phyloP scores from a whole-genome alignment of 2,888 invertebrate genomes.

The Silvanus unidentatus region DNA sequence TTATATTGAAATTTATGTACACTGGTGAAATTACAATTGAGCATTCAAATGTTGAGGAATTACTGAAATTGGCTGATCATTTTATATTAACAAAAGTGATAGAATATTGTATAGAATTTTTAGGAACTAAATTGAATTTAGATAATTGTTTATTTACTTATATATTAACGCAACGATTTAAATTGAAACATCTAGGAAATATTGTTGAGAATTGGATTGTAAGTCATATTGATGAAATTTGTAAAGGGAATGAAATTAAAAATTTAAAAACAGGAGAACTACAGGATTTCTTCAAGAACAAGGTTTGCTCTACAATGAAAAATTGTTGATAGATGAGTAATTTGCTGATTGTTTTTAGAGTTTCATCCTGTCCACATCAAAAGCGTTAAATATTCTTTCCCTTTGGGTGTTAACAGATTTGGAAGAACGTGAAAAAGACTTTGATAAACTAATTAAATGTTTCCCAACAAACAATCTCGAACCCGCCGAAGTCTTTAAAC shows the following conservation, averaged over 20 bases:
- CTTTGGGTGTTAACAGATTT: constrained; percentile 52
- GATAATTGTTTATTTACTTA: constrained; percentile 59
- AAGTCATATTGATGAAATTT: constrained; percentile 49
- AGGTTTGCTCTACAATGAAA: constrained; percentile 32
- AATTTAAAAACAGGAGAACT: constrained; percentile 47
- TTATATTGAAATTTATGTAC: constrained; percentile 60
- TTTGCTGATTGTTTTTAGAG: constrained; percentile 29
- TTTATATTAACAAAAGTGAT: constrained; percentile 57
- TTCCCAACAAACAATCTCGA: constrained; percentile 48
- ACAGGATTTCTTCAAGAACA: constrained; percentile 51
- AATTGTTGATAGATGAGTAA: constrained; percentile 1
- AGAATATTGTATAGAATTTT: constrained; percentile 58
- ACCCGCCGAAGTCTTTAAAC: constrained; percentile 49
- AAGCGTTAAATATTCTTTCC: constrained; percentile 48
- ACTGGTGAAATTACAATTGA: constrained; percentile 56
- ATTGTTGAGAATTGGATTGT: constrained; percentile 52
- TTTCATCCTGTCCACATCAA: constrained; percentile 42
- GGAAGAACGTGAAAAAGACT: constrained; percentile 50
- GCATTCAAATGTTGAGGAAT: constrained; percentile 55
- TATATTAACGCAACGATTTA: constrained; percentile 56
- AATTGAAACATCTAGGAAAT: constrained; percentile 52
- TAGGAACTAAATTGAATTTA: constrained; percentile 56
- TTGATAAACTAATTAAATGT: constrained; percentile 50
- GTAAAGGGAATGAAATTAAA: constrained; percentile 52
- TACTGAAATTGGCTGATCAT: constrained; percentile 57